A percentile compares a stretch with the other conserved stretches of the same genome.
Evolutionary conservation across 2,888 invertebrate genomes (phyloP).

Genomic region (Acrobasis repandana): DNA sequence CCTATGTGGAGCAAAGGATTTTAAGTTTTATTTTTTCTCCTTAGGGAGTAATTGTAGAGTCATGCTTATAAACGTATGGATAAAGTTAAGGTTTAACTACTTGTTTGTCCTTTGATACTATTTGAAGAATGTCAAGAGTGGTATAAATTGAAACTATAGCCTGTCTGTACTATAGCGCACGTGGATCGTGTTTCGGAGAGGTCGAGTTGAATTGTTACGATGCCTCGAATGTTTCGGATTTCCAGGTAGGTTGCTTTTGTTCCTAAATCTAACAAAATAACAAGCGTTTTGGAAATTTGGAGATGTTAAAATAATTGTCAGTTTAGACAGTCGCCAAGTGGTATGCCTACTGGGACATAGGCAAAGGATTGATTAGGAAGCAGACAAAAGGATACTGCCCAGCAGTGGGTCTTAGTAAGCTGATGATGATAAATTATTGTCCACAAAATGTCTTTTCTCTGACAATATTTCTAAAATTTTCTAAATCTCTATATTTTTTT

Average conservation of each 20-base stretch:
- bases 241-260: slow-evolving; percentile 2
- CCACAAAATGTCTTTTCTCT: too few relatives aligned
- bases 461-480: too few relatives aligned
- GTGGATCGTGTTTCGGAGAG: slow-evolving; percentile 5
- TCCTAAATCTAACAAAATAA: neutral
- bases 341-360: too few relatives aligned
- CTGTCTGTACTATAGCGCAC: neutral
- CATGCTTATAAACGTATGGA: neutral
- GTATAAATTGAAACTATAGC: slow-evolving; percentile 10
- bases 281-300: neutral
- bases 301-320: neutral
- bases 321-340: too few relatives aligned
- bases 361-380: too few relatives aligned
- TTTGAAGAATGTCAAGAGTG: slow-evolving; percentile 9
- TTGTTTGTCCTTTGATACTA: neutral
- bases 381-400: too few relatives aligned
- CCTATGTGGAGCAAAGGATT: too few relatives aligned
- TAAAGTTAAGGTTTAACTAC: neutral
- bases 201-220: neutral
- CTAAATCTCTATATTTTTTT: too few relatives aligned
- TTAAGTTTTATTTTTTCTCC: too few relatives aligned
- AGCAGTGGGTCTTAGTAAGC: too few relatives aligned
- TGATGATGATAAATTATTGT: too few relatives aligned
- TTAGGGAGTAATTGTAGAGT: too few relatives aligned
- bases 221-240: slow-evolving; percentile 3